These are phyloP conservation scores for Oplegnathus fasciatus DNA, from an alignment of 2,113 vertebrate species.

Conservation along the genomic window DNA sequence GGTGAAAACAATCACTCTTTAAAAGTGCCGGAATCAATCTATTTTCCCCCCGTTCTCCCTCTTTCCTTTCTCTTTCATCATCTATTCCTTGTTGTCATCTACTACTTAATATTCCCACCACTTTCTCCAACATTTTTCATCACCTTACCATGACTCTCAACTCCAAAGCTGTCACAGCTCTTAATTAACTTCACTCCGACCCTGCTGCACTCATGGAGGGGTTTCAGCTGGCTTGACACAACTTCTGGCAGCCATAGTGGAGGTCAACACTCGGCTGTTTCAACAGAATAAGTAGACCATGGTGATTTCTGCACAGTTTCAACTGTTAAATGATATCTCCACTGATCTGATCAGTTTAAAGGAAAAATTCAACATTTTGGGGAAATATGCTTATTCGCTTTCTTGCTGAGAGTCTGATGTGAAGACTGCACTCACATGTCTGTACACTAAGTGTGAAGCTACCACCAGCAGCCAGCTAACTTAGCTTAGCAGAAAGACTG, in stretches of 20 bases:
- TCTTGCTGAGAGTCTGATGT: not conserved
- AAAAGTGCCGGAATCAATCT: slow-evolving; percentile 13
- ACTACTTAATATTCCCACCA: slow-evolving; percentile 59
- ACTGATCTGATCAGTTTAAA: not conserved
- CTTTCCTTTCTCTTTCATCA: slow-evolving; percentile 67
- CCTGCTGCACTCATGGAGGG: slow-evolving; percentile 5
- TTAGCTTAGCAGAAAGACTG: not conserved
- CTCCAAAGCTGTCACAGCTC: slow-evolving; percentile 52
- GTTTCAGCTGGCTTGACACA: slow-evolving; percentile 36
- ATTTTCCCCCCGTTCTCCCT: not conserved
- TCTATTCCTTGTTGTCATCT: slow-evolving; percentile 36
- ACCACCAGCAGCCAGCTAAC: not conserved
- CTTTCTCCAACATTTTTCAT: slow-evolving; percentile 51
- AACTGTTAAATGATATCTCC: not conserved
- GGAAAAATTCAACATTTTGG: not conserved
- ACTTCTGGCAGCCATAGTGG: slow-evolving; percentile 24
- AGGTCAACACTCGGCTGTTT: slow-evolving; percentile 1
- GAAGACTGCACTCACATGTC: too few species aligned
- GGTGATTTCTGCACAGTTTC: not conserved
- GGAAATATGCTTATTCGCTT: not conserved
- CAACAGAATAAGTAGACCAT: not conserved
- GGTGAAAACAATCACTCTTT: slow-evolving; percentile 57
- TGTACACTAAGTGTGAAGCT: not conserved
- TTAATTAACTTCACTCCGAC: slow-evolving; percentile 44
- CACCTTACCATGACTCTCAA: slow-evolving; percentile 55